Base-by-base conservation (phyloP, 2,797 vertebrate genomes). In the Gallinago solitaria region DNA sequence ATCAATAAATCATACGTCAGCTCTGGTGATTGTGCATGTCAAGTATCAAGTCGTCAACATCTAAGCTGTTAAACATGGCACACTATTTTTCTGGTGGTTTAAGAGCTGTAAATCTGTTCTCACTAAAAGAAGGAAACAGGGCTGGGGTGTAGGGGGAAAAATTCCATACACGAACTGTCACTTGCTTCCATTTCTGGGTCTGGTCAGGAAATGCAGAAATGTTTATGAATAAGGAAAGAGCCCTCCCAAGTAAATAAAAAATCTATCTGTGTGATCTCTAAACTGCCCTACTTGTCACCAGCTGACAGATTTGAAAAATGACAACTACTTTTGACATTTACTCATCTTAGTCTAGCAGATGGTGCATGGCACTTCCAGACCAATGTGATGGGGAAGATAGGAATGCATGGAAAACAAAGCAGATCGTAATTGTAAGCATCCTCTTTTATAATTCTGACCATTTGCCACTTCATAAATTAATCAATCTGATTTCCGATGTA, bases 381-480 rank as follows among this genome's bases (percentile, higher is more conserved):
- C 90, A 92, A 27, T n/a, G 50, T 61, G 71, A 77, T 33, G 47
- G 60, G 83, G 19, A 96, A 89, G 81, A 90, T 68, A 82, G 25
- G 71, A 93, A 89, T 17, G 53, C 81, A 68, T 85, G 83, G 83
- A 93, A 96, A 90, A 60, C 57, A 84, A 92, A 92, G 88, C 83
- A 68, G 64, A 83, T 59, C 1, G 0, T 60, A 80, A 89, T 64
- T 85, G 71, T 87, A 89, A 92, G 93, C 85, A 90, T 80, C 67
- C 64, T 96, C 47, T 92, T 95, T 83, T 77, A 51, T 82, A 74
- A 95, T 96, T 95, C 96, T 89, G 75, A 83, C 93, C 83, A 74
- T 89, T 96, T 96, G 83, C 64, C n/a, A 39, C 86, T 88, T 94
- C 92, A 95, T 95, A 95, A 95, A 96, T 95, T 82, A 95, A 94